Percentiles rank a stretch among this genome's conserved stretches.
These are phyloP conservation scores for Cephonodes hylas DNA, from an alignment of 2,888 invertebrate genomes.

Conservation along the genomic window DNA sequence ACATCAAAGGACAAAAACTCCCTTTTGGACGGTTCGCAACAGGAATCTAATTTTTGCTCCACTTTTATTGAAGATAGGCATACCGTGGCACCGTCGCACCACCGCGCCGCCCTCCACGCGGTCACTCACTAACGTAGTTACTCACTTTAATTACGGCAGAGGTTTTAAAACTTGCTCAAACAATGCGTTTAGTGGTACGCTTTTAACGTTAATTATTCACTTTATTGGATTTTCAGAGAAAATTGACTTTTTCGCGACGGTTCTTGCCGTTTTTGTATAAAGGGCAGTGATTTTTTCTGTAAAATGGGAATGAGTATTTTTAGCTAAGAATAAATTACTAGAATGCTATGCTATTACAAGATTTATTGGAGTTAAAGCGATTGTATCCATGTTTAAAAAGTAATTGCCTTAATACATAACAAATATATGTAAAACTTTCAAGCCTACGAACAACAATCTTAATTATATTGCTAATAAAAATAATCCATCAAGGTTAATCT, in stretches of 20 bases:
- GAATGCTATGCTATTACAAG: too few relatives aligned
- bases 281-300: too few relatives aligned
- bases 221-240: conserved; percentile 34
- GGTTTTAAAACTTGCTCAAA: conserved; percentile 57
- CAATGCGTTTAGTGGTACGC: conserved; percentile 36
- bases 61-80: conserved; percentile 47
- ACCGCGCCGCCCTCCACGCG: conserved; percentile 29
- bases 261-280: neutral
- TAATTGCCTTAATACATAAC: too few relatives aligned
- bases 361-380: too few relatives aligned
- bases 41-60: conserved; percentile 70
- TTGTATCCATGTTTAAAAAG: too few relatives aligned
- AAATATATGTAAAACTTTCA: too few relatives aligned
- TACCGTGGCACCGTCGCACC: neutral
- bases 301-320: too few relatives aligned
- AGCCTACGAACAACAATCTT: too few relatives aligned
- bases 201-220: conserved; percentile 45
- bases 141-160: conserved; percentile 32
- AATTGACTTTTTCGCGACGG: conserved; percentile 7
- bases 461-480: too few relatives aligned
- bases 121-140: conserved; percentile 46
- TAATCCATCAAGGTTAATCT: too few relatives aligned
- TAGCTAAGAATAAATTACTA: too few relatives aligned
- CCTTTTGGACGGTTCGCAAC: conserved; percentile 32
- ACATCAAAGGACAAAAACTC: conserved; percentile 61